phyloP scores from a whole-genome alignment of 64 coral and sea anemone genomes.

The Trachythela sp. region DNA sequence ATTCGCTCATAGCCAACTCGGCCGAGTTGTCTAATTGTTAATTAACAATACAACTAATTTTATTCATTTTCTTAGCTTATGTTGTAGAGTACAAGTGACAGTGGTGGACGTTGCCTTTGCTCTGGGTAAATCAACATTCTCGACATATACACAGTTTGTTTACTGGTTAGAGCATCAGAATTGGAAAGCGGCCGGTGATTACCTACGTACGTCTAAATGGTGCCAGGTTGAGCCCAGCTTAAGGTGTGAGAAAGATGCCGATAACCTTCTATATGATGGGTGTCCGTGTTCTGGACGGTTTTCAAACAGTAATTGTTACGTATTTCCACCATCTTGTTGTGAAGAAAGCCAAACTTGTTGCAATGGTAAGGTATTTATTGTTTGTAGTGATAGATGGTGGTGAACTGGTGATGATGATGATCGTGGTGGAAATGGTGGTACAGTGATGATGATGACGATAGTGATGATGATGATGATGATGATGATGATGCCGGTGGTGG shows the following conservation, averaged over 20 bases:
- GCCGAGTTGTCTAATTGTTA: too few species aligned
- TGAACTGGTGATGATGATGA: too few species aligned
- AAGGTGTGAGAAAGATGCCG: not conserved
- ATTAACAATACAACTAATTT: not conserved
- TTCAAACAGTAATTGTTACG: not conserved
- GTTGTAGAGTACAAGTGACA: not conserved
- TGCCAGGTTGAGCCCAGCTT: not conserved
- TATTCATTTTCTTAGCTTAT: not conserved
- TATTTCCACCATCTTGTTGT: not conserved
- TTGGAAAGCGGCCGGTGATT: not conserved
- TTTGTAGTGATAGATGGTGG: too few species aligned
- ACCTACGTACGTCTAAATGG: not conserved
- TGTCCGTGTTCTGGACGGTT: not conserved
- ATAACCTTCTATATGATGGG: not conserved
- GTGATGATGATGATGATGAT: too few species aligned
- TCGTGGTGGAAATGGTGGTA: too few species aligned
- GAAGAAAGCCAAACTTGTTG: not conserved
- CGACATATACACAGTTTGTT: not conserved
- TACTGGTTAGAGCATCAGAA: not conserved
- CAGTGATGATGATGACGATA: too few species aligned
- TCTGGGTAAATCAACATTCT: not conserved
- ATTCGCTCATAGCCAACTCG: too few species aligned
- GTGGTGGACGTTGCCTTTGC: not conserved
- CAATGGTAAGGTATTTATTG: not conserved
- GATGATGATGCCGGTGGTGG: too few species aligned